Conservation (phyloP, 2,797 vertebrate species). For the Neostethus bicornis region DNA sequence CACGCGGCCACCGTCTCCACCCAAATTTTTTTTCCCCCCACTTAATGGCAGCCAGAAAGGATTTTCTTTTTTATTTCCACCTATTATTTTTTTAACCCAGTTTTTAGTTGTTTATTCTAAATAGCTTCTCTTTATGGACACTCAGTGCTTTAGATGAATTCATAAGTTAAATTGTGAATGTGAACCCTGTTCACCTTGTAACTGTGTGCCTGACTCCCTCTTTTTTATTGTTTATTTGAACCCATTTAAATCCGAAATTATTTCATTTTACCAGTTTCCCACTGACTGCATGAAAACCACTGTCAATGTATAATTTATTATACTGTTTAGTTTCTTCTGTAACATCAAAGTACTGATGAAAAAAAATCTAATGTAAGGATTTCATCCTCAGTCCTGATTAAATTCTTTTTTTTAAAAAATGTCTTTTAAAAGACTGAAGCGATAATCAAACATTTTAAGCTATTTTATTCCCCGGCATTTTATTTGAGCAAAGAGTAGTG, state of each 20-base stretch:
- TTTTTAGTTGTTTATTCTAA: constrained; percentile 24
- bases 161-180: constrained; percentile 56
- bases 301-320: constrained; percentile 59
- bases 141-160: constrained; percentile 30
- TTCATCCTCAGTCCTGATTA: constrained; percentile 56
- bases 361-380: constrained; percentile 41
- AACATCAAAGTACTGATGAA: constrained; percentile 58
- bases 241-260: constrained; percentile 55
- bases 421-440: constrained; percentile 55
- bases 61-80: constrained; percentile 2
- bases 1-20: no score
- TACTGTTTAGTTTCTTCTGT: constrained; percentile 48
- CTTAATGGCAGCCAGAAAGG: constrained; percentile 37
- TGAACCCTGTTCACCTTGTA: constrained; percentile 61
- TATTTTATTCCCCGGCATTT: constrained; percentile 64
- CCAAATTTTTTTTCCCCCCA: constrained; percentile 41
- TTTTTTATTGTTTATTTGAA: constrained; percentile 39
- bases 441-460: constrained; percentile 63
- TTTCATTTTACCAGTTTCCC: constrained; percentile 58
- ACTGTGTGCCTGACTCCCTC: constrained; percentile 55
- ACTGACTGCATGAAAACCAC: constrained; percentile 79
- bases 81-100: constrained; percentile 37
- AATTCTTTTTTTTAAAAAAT: constrained; percentile 64
- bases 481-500: constrained; percentile 75
- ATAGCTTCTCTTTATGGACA: constrained; percentile 28